Evolutionary conservation across 2,113 vertebrate genomes (phyloP).

Genomic region (Piprites chloris): DNA sequence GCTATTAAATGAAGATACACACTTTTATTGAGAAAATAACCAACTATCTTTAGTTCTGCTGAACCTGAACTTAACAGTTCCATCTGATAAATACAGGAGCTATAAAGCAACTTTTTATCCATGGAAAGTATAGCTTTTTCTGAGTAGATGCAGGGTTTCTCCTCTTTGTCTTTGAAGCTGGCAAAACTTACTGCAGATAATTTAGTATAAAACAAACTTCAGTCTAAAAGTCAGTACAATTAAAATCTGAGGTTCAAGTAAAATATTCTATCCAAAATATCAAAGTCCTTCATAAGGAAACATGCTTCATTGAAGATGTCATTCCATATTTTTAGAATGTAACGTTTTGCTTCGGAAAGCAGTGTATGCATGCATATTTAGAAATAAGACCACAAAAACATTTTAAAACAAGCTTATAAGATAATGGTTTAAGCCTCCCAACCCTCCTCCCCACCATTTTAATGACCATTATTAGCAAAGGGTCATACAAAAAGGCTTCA

Average conservation of each 20-base stretch:
- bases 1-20: not conserved
- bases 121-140: not conserved
- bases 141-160: not conserved
- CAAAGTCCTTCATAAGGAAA: not conserved
- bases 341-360: not conserved
- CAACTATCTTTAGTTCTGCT: slow-evolving; percentile 1
- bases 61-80: not conserved
- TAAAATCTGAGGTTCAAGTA: not conserved
- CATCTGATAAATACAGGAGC: not conserved
- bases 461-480: not conserved
- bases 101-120: not conserved
- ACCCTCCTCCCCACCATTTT: not conserved
- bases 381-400: not conserved
- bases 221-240: not conserved
- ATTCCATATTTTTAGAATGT: not conserved
- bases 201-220: not conserved
- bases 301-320: not conserved
- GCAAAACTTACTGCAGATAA: not conserved
- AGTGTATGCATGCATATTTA: not conserved
- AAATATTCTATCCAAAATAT: not conserved
- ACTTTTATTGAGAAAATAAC: not conserved
- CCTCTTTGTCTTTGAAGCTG: not conserved
- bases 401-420: not conserved
- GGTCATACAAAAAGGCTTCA: not conserved
- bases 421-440: not conserved